phyloP scores from a whole-genome alignment of 1,140 invertebrate species.

The Ericerus pela region DNA sequence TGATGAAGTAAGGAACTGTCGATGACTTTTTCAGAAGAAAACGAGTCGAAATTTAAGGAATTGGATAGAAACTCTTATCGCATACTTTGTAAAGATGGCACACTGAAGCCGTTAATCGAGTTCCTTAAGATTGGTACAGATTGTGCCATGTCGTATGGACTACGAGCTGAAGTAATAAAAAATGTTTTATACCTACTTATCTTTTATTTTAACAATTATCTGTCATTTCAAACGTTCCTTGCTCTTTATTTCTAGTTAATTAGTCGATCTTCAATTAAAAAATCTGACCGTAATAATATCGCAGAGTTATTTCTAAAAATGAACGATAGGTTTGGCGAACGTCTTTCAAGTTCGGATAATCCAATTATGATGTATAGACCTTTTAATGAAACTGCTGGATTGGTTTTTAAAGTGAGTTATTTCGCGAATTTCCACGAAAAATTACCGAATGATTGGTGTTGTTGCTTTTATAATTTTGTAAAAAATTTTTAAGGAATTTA shows the following conservation, averaged over 20 bases:
- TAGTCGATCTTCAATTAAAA: conserved; percentile 25
- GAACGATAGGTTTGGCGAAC: conserved; percentile 33
- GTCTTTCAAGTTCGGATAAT: conserved; percentile 24
- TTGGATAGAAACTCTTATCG: conserved; percentile 28
- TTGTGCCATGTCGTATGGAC: conserved; percentile 39
- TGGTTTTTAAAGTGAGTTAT: conserved; percentile 37
- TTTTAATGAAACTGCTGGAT: conserved; percentile 35
- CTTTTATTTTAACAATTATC: conserved; percentile 23
- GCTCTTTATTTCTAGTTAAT: background rate
- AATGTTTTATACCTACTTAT: conserved; percentile 27
- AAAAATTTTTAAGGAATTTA: background rate
- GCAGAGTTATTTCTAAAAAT: conserved; percentile 35
- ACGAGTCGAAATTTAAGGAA: conserved; percentile 1
- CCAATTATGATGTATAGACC: conserved; percentile 32
- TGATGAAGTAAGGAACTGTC: no score
- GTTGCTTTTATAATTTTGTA: background rate
- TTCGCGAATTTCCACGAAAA: background rate
- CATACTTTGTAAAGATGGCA: conserved; percentile 41
- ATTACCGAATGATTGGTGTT: background rate
- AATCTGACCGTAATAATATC: conserved; percentile 22
- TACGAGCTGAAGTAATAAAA: conserved; percentile 38
- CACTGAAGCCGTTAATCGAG: conserved; percentile 32
- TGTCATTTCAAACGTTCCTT: background rate
- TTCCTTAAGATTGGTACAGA: conserved; percentile 35
- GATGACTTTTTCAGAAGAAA: conserved; percentile 6